Base-by-base conservation (phyloP, 2,113 vertebrate genomes). In the Protobothrops mucrosquamatus region DNA sequence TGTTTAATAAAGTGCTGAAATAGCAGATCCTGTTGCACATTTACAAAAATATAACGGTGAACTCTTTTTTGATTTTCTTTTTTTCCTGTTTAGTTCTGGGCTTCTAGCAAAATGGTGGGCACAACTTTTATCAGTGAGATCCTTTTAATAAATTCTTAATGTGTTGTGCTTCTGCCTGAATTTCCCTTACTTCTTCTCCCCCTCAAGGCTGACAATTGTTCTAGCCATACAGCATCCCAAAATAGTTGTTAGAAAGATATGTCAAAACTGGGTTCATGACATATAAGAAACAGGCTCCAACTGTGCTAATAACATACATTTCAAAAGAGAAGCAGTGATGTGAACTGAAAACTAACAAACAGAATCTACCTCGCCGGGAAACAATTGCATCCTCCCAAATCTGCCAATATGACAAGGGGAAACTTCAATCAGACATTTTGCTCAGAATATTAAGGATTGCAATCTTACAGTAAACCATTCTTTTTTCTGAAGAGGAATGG, bases 1-100 rank as follows among this genome's bases (percentile, higher is more conserved):
- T 97, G 96, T 97, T 97, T 96, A 97, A 97, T 96, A 97, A 97
- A 96, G 64, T 94, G 96, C 96, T 97, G 96, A 97, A 97, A 96
- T 94, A 90, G 96, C 96, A 97, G 93, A 97, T 97, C 97, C 96
- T 96, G 96, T 96, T 88, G 95, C 92, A 91, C 95, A 81, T 95
- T 97, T 97, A 95, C 52, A 69, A 95, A 94, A 97, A 95, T 94
- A 93, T 91, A 94, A 24, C 94, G 43, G 91, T 93, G 96, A 92
- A 61, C n/a, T 95, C 92, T 93, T 93, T 94, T 97, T 96, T 97
- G 55, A 23, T 97, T 93, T 92, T 94, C 97, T 96, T 97, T 61
- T n/a, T 97, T 26, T n/a, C 55, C 97, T 96, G 95, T 91, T 92
- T 96, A 95, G 92, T 56, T 94, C 92, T 96, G 59, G 94, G 92